These are phyloP conservation scores for Lutjanus erythropterus DNA, from an alignment of 2,113 vertebrate species.

Conservation along the genomic window DNA sequence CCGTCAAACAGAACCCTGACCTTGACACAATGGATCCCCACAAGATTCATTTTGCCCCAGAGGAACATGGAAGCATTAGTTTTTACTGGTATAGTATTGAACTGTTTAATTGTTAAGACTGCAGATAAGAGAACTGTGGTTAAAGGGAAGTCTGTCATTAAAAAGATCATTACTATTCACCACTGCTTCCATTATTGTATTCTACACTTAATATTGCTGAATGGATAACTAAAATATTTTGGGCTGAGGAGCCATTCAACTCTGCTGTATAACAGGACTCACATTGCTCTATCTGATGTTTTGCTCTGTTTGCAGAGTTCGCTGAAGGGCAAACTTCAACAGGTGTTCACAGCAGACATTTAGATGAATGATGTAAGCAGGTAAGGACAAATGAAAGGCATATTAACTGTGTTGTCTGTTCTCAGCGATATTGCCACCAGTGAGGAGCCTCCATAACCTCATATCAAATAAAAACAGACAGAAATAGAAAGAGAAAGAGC, in stretches of 20 bases:
- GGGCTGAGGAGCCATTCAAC: not conserved
- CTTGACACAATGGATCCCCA: not conserved
- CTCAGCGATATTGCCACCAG: not conserved
- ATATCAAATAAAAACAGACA: not conserved
- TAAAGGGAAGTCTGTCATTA: not conserved
- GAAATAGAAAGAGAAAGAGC: conserved; percentile 2
- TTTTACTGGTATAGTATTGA: not conserved
- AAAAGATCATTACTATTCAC: not conserved
- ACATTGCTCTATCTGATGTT: not conserved
- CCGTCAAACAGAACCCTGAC: not conserved
- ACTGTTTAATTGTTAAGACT: not conserved
- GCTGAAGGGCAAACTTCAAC: conserved; percentile 23
- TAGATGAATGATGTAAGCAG: conserved; percentile 1
- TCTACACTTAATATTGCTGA: not conserved
- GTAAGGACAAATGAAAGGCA: conserved; percentile 25
- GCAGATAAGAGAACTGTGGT: not conserved
- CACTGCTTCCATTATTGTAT: not conserved
- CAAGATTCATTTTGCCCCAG: not conserved
- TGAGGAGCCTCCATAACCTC: conserved; percentile 3
- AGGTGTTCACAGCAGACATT: not conserved
- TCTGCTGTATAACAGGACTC: not conserved
- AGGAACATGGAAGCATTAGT: no score
- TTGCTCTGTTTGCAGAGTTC: not conserved
- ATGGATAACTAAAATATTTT: not conserved
- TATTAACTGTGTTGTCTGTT: conserved; percentile 9